phyloP scores from a whole-genome alignment of 1,140 invertebrate genomes.

The Neoseiulus cucumeris region DNA sequence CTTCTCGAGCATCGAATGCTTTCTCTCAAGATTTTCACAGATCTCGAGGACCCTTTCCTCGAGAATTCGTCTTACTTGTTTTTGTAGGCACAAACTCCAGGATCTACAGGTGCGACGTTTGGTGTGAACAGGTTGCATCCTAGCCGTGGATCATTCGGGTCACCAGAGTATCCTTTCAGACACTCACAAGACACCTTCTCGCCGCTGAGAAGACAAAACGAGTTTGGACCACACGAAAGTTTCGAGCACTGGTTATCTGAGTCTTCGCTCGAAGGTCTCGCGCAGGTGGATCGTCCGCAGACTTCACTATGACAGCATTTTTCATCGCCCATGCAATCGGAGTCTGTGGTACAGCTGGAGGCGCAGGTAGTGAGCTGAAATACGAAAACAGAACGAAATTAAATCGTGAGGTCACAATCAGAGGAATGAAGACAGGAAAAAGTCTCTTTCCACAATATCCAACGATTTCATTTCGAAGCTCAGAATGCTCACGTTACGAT shows the following conservation, averaged over 20 bases:
- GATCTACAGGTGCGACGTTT: neutral
- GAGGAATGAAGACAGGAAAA: too few species aligned
- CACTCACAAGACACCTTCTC: conserved; percentile 24
- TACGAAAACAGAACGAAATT: too few species aligned
- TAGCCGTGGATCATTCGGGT: conserved; percentile 24
- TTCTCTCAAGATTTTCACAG: too few species aligned
- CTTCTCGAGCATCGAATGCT: too few species aligned
- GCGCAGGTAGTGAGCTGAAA: neutral
- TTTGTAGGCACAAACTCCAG: neutral
- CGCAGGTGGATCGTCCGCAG: conserved; percentile 19
- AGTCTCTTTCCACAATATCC: too few species aligned
- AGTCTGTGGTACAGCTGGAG: conserved; percentile 19
- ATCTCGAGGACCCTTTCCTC: too few species aligned
- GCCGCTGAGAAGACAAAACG: conserved; percentile 18
- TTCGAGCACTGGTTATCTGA: conserved; percentile 18
- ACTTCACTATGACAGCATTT: conserved; percentile 20
- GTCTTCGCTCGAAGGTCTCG: conserved; percentile 1
- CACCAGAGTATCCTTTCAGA: conserved; percentile 25
- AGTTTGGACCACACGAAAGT: conserved; percentile 21
- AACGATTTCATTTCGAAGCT: too few species aligned
- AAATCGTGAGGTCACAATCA: too few species aligned
- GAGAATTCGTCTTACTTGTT: neutral
- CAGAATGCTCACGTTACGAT: neutral
- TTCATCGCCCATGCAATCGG: conserved; percentile 17
- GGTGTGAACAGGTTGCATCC: conserved; percentile 20